Evolutionary conservation across 1,140 invertebrate species (phyloP), one percentile per base, ranked within the genome.

Genomic region (Acromyrmex heyeri): DNA sequence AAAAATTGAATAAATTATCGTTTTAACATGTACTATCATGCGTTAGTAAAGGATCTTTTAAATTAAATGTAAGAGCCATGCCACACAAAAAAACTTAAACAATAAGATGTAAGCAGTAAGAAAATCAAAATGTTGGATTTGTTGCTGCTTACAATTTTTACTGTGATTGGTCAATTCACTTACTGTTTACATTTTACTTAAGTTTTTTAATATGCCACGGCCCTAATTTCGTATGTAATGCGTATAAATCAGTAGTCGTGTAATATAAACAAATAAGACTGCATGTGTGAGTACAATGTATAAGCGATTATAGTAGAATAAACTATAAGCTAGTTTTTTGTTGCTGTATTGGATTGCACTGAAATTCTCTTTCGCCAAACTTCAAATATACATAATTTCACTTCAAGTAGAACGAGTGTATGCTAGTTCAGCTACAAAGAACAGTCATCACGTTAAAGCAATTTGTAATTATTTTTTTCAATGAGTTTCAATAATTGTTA

Each of bases 171-270:
- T 0, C 38, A 44, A 44, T 44, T 44, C 8, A 10, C 38, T 44
- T 44, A 44, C 8, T 44, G 8, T 44, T 44, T 44, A 44, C 0
- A 44, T 44, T 44, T 44, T 44, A 44, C 38, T 44, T 10, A 44
- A 44, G 38, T 44, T 44, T 44, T 38, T 44, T 44, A 8, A 44
- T 44, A 44, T 10, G 8, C 10, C 38, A 38, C 10, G 38, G 38
- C 38, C 8, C 38, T 44, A 61, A 83, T 86, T 86, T 77, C 69
- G 61, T 85, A 83, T 62, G 30, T 87, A 86, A 82, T 88, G 21
- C 10, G 2, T 92, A 91, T 92, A 92, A 91, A 92, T 73, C 30
- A 76, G 21, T 90, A 89, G 34, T 59, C 76, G 14, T 61, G 34
- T 85, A 86, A 61, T 65, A 48, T 85, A 89, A 70, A 87, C n/a